Conservation (phyloP, 2,113 vertebrate genomes). For the Hylia prasina region DNA sequence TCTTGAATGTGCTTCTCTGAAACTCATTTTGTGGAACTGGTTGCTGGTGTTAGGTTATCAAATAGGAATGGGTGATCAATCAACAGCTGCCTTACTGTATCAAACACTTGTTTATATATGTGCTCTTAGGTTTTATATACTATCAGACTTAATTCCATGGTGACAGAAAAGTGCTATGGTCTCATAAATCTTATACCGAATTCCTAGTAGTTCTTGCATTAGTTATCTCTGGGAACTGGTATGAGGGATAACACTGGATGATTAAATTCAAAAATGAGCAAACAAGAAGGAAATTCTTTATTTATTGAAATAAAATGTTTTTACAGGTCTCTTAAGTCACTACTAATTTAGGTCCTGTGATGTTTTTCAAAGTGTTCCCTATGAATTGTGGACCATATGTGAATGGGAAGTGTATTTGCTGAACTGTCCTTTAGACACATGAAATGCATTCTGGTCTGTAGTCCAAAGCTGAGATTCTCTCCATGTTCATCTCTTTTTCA, state of each 20-base stretch:
- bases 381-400: neutral
- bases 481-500: neutral
- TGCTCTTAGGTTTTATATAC: neutral
- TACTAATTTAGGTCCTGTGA: neutral
- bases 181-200: neutral
- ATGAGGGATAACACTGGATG: neutral
- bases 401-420: neutral
- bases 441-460: neutral
- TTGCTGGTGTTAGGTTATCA: neutral
- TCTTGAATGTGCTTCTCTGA: neutral
- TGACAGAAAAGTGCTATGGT: neutral
- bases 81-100: neutral
- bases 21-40: neutral
- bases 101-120: neutral
- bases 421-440: neutral
- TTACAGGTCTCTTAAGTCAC: neutral
- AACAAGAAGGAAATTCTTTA: neutral
- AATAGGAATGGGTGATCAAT: neutral
- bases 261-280: neutral
- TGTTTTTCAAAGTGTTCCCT: neutral
- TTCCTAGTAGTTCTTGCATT: neutral
- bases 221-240: neutral
- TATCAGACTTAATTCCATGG: neutral
- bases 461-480: neutral
- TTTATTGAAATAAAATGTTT: neutral